These are phyloP conservation scores for Chlorops oryzae DNA, from an alignment of 1,140 invertebrate genomes.

Conservation along the genomic window DNA sequence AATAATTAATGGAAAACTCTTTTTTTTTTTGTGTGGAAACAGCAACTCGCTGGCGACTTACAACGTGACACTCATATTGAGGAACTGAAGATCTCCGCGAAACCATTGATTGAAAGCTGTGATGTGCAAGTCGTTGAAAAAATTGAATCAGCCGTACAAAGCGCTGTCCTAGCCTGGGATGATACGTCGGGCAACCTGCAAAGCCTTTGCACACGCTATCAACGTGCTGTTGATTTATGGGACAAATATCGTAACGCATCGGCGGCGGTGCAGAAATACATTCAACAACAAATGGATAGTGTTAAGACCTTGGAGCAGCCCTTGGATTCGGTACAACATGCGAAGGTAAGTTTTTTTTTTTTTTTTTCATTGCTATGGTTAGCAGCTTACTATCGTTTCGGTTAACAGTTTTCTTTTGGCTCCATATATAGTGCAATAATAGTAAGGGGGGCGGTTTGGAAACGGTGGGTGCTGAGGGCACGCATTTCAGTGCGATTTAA, in stretches of 20 bases:
- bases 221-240: conserved; percentile 71
- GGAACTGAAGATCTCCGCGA: conserved; percentile 60
- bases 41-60: conserved; percentile 60
- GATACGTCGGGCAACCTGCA: conserved; percentile 66
- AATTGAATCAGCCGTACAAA: conserved; percentile 64
- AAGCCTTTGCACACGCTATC: conserved; percentile 65
- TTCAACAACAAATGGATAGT: conserved; percentile 58
- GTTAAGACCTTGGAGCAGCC: conserved; percentile 42
- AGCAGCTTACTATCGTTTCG: no score
- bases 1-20: no score
- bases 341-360: conserved; percentile 34
- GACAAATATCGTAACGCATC: conserved; percentile 67
- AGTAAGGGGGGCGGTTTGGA: no score
- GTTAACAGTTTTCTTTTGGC: no score
- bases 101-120: conserved; percentile 62
- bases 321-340: conserved; percentile 38
- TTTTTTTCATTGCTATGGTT: background rate
- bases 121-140: conserved; percentile 61
- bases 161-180: conserved; percentile 68
- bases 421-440: no score
- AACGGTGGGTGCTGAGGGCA: no score
- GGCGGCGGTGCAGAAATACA: conserved; percentile 64
- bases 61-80: conserved; percentile 63
- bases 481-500: no score
- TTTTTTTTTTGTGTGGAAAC: conserved; percentile 20